Percentiles rank a stretch among this genome's conserved stretches.
Conservation (phyloP, 2,797 vertebrate species). For the Notoglanidium macrostoma region DNA sequence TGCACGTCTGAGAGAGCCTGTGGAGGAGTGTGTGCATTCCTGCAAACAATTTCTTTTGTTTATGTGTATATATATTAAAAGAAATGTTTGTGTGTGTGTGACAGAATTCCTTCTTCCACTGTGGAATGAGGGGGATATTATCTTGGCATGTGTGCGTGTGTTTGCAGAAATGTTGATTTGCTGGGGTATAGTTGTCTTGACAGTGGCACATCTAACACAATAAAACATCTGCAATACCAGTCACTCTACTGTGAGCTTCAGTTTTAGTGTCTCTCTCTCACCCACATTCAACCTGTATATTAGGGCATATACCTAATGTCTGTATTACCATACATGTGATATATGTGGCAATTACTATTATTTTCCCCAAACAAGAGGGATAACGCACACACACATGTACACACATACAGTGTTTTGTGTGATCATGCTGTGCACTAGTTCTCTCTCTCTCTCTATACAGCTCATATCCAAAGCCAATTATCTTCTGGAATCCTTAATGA, state of each 20-base stretch:
- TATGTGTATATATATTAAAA: conserved; percentile 7
- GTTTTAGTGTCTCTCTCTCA: conserved; percentile 13
- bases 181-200: conserved; percentile 33
- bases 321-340: not conserved
- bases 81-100: not conserved
- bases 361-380: conserved; percentile 6
- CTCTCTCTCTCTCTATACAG: conserved; percentile 17
- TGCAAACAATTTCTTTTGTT: not conserved
- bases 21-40: not conserved
- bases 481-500: conserved; percentile 51
- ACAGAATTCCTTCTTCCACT: not conserved
- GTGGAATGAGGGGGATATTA: not conserved
- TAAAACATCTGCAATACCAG: conserved; percentile 41
- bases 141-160: conserved; percentile 3
- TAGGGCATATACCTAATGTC: not conserved
- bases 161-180: conserved; percentile 33
- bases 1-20: conserved; percentile 6
- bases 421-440: conserved; percentile 1
- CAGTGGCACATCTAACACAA: conserved; percentile 33
- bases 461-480: conserved; percentile 53
- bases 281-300: not conserved
- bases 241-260: conserved; percentile 9
- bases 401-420: not conserved
- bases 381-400: not conserved
- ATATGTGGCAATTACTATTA: not conserved